These are phyloP conservation scores for Hydropsyche tenuis DNA, from an alignment of 1,140 invertebrate genomes.

Conservation along the genomic window DNA sequence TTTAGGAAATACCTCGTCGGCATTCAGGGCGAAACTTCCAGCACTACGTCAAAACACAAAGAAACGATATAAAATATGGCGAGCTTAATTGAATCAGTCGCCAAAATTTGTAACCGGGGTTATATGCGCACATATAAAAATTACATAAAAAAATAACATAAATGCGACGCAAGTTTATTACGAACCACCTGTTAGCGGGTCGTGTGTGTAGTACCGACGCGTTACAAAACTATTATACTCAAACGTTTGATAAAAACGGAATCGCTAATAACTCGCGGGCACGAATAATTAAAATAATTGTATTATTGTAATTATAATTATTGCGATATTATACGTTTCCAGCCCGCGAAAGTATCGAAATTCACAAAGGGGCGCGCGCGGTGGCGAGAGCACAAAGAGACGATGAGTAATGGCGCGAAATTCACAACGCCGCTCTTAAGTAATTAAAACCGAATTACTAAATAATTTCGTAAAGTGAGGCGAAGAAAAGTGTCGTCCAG, in stretches of 20 bases:
- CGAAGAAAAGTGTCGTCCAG: background rate
- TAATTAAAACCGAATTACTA: slow-evolving; percentile 14
- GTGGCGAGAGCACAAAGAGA: background rate
- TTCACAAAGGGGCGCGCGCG: background rate
- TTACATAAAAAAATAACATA: too few relatives aligned
- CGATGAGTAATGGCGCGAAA: slow-evolving; percentile 18
- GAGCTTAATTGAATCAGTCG: slow-evolving; percentile 5
- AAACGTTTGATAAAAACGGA: slow-evolving; percentile 24
- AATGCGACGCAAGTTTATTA: background rate
- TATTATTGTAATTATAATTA: too few relatives aligned
- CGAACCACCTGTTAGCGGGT: slow-evolving; percentile 13
- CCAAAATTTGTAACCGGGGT: background rate
- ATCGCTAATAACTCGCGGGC: slow-evolving; percentile 8
- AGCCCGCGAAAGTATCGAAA: background rate
- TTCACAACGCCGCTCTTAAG: background rate
- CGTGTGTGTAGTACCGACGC: background rate
- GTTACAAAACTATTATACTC: slow-evolving; percentile 6
- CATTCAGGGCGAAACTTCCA: slow-evolving; percentile 15
- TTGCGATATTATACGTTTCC: too few relatives aligned
- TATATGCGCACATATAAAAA: too few relatives aligned
- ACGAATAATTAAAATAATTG: slow-evolving; percentile 22
- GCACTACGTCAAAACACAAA: slow-evolving; percentile 4
- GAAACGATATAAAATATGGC: slow-evolving; percentile 14
- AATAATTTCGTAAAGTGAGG: background rate
- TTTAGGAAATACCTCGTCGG: slow-evolving; percentile 16